These are phyloP conservation scores for Periophthalmus modestus DNA, from an alignment of 2,113 vertebrate genomes.

Conservation along the genomic window DNA sequence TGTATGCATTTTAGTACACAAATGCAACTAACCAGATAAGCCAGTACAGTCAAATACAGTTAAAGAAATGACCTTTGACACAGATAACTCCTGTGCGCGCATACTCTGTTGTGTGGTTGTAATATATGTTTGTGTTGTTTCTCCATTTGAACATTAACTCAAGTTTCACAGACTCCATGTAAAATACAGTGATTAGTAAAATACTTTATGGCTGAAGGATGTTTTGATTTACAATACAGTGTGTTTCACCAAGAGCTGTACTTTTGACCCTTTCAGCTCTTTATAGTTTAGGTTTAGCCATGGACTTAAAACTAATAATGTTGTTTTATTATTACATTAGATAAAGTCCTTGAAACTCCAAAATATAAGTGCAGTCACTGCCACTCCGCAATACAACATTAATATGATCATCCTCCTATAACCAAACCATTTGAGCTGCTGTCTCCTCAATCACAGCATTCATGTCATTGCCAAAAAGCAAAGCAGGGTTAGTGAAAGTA, in stretches of 20 bases:
- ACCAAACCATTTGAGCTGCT: background rate
- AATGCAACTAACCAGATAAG: background rate
- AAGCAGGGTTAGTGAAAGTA: slow-evolving; percentile 57
- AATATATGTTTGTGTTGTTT: background rate
- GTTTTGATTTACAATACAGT: background rate
- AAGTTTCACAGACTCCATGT: background rate
- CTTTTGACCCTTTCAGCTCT: background rate
- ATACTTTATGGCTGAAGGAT: background rate
- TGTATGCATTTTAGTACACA: background rate
- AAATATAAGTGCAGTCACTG: background rate
- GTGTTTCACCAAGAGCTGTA: background rate
- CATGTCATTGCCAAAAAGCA: slow-evolving; percentile 50
- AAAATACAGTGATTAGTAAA: background rate
- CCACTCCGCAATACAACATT: background rate
- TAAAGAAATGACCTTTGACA: background rate
- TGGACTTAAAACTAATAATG: too few relatives aligned
- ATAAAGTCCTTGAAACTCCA: background rate
- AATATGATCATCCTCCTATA: background rate
- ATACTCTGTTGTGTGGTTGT: background rate
- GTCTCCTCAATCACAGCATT: slow-evolving; percentile 36
- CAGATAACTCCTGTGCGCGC: background rate
- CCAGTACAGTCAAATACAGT: background rate
- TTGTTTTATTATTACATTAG: too few relatives aligned
- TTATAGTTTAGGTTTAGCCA: background rate
- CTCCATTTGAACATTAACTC: background rate